phyloP scores from a whole-genome alignment of 2,113 vertebrate species.

The Phodopus roborovskii region DNA sequence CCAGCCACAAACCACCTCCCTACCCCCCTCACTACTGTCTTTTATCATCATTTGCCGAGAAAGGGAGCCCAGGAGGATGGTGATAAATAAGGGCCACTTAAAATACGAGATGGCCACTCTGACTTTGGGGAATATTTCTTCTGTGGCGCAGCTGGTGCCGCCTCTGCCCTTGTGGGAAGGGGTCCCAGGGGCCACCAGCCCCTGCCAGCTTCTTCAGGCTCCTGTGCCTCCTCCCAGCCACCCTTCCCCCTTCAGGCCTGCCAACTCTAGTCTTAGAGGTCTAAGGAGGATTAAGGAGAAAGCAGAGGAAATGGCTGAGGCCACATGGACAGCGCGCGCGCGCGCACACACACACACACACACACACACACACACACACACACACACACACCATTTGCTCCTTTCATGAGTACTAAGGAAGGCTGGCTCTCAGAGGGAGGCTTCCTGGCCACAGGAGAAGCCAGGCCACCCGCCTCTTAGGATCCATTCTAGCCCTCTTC shows the following conservation, averaged over 20 bases:
- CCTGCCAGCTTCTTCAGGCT: conserved; percentile 39
- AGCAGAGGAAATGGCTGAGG: not conserved
- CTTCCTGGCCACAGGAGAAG: not conserved
- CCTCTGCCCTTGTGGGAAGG: conserved; percentile 81
- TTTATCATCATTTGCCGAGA: conserved; percentile 74
- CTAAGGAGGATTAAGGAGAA: not conserved
- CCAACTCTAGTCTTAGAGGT: not conserved
- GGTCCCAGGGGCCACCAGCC: conserved; percentile 70
- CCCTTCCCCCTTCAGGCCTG: not conserved
- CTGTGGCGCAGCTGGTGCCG: conserved; percentile 78
- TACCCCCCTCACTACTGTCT: conserved; percentile 36
- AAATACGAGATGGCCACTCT: conserved; percentile 81
- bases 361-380: not conserved
- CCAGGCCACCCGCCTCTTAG: not conserved
- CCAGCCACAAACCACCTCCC: conserved; percentile 29
- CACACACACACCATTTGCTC: not conserved
- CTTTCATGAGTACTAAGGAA: not conserved
- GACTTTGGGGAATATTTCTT: conserved; percentile 83
- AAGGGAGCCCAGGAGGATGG: conserved; percentile 67
- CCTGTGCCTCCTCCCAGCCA: not conserved
- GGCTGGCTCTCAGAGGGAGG: not conserved
- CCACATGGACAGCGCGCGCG: not conserved
- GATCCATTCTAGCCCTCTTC: not conserved
- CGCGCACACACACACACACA: too few species aligned
- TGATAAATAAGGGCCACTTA: conserved; percentile 81